Base-by-base conservation (phyloP, 2,888 invertebrate genomes). In the Chalcis sispes region DNA sequence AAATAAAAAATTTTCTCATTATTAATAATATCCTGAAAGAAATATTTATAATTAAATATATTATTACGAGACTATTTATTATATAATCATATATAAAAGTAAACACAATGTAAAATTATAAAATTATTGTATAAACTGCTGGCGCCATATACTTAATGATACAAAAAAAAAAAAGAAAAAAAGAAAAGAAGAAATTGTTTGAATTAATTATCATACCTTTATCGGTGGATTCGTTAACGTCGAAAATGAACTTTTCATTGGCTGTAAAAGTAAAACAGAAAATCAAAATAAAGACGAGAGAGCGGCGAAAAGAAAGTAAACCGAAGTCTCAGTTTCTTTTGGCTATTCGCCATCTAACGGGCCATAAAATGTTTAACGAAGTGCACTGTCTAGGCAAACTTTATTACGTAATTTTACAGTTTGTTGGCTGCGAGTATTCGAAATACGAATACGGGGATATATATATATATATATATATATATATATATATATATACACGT, bases 401-500 rank as follows among this genome's bases (percentile, higher is more conserved):
- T 67, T 67, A 56, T 56, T 46, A 29, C 56, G 46, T 29, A 56
- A 67, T 67, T 56, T 40, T 56, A 56, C 46, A 46, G 56, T 46
- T 56, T 54, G 40, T 25, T 54, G 66, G 40, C 36, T 32, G 36
- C 32, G 36, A 66, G 25, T 54, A 66, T 54, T n/a, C 36, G 36
- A 52, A 52, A 66, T 25, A 54, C 23, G 48, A 66, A 23, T 25
- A 50, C 23, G 48, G 25, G 25, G 25, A 23, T 0, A 8, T 61
- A 15, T 7, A n/a, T 27, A 7, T 27, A 15, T n/a, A 8, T 59
- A 59, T 20, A 40, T n/a, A 20, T 32, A 32, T 0, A 8, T 61
- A 15, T 7, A n/a, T 27, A 7, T 27, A 15, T n/a, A 8, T 59
- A 59, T 20, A 40, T n/a, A 20, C 5, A 29, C 8, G 29, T 4